A percentile compares a stretch with the other conserved stretches of the same genome.
These are phyloP conservation scores for Regulus satrapa DNA, from an alignment of 2,113 vertebrate species.

Conservation along the genomic window DNA sequence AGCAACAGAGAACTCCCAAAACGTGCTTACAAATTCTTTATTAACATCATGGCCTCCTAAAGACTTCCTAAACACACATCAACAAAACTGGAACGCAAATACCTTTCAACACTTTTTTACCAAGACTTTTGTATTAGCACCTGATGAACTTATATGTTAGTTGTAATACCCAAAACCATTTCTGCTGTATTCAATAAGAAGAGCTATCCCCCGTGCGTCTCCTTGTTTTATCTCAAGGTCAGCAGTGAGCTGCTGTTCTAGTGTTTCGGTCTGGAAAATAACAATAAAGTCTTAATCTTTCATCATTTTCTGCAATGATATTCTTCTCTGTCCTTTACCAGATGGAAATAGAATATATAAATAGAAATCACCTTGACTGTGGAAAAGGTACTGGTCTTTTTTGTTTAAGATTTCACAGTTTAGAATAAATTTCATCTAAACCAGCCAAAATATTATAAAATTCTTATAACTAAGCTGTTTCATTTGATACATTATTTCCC, in stretches of 20 bases:
- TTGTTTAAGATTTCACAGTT: background rate
- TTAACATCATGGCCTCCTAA: background rate
- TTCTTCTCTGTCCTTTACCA: background rate
- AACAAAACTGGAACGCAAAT: background rate
- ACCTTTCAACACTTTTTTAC: background rate
- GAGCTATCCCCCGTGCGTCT: rapidly evolving
- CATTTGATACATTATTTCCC: background rate
- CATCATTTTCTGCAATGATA: background rate
- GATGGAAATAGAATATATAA: background rate
- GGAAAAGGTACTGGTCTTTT: background rate
- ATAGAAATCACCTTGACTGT: background rate
- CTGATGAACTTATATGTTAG: background rate
- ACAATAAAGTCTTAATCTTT: background rate
- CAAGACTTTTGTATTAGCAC: background rate
- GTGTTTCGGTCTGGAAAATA: background rate
- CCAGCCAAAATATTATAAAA: background rate
- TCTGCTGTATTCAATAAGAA: background rate
- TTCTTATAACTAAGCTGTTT: background rate
- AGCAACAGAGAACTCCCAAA: background rate
- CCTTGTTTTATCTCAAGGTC: background rate
- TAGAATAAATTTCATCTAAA: background rate
- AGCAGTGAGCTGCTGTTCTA: background rate
- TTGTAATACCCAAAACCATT: background rate
- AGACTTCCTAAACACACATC: background rate
- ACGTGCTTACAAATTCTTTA: background rate